phyloP scores from a whole-genome alignment of 37 sponge, comb jelly and placozoan genomes.

The Cliona cf. orientalis region DNA sequence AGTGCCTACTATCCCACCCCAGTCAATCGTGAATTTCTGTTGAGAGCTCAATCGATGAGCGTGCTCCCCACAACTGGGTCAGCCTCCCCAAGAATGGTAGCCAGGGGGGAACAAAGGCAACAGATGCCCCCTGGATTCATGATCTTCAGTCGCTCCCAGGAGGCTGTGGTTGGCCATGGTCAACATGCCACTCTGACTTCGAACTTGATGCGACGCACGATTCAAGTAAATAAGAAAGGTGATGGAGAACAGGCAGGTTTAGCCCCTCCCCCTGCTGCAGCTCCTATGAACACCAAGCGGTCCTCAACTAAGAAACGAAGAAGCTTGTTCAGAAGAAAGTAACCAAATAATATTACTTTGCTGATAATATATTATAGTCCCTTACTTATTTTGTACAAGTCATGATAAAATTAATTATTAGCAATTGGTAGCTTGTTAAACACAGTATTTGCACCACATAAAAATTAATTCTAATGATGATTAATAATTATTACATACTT shows the following conservation, averaged over 20 bases:
- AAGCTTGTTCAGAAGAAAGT: slow-evolving; percentile 15
- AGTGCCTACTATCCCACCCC: too few species aligned
- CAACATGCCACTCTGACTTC: background rate
- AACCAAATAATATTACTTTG: too few species aligned
- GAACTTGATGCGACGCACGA: too few species aligned
- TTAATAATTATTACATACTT: too few species aligned
- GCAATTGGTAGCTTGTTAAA: too few species aligned
- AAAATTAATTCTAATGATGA: too few species aligned
- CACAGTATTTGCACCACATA: too few species aligned
- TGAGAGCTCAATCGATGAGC: background rate
- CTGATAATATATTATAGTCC: too few species aligned
- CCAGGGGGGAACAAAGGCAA: too few species aligned
- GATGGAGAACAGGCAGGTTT: background rate
- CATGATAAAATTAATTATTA: too few species aligned
- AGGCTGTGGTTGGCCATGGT: background rate
- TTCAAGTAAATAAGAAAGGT: too few species aligned
- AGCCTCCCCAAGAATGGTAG: background rate
- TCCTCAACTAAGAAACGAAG: slow-evolving; percentile 5
- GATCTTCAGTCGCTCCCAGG: background rate
- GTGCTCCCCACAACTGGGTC: background rate
- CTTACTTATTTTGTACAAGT: too few species aligned
- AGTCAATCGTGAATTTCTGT: background rate
- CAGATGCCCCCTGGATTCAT: background rate
- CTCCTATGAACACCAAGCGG: slow-evolving; percentile 41
- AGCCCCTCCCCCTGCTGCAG: background rate